These are phyloP conservation scores for Oryzias sinensis DNA, from an alignment of 2,797 vertebrate species.

Conservation along the genomic window DNA sequence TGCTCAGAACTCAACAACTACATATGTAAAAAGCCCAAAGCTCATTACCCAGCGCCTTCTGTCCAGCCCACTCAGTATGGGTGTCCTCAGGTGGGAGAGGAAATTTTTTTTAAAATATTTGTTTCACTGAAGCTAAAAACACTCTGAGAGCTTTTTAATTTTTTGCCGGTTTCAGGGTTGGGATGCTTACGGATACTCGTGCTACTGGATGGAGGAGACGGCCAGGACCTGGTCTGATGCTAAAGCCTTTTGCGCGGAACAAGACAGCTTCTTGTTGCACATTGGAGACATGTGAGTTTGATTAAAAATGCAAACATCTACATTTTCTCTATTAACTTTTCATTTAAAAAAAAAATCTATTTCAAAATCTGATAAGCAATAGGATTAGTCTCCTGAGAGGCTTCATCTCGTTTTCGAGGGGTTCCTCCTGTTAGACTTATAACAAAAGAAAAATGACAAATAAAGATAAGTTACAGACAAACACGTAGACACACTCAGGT, in stretches of 20 bases:
- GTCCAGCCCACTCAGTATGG: slow-evolving; percentile 74
- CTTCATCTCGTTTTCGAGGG: no score
- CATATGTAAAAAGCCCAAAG: slow-evolving; percentile 77
- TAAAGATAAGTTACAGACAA: no score
- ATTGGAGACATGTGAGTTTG: slow-evolving; percentile 76
- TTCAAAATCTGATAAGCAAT: no score
- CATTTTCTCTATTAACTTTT: no score
- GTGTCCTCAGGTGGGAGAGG: slow-evolving; percentile 74
- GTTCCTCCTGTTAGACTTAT: no score
- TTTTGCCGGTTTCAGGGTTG: slow-evolving; percentile 66
- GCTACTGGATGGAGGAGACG: slow-evolving; percentile 79
- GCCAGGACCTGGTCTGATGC: slow-evolving; percentile 71
- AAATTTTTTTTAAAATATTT: no score
- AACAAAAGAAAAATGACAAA: no score
- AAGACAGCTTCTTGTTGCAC: slow-evolving; percentile 69
- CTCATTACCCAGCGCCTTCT: slow-evolving; percentile 76
- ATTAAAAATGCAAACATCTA: background rate
- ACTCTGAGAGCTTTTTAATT: background rate
- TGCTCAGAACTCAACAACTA: slow-evolving; percentile 78
- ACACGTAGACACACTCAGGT: no score
- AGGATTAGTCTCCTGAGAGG: no score
- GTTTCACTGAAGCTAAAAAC: background rate
- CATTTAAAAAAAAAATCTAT: no score
- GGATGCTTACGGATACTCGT: slow-evolving; percentile 76
- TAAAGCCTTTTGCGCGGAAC: slow-evolving; percentile 68